Conservation (phyloP, 2,113 vertebrate genomes). For the Indri indri region DNA sequence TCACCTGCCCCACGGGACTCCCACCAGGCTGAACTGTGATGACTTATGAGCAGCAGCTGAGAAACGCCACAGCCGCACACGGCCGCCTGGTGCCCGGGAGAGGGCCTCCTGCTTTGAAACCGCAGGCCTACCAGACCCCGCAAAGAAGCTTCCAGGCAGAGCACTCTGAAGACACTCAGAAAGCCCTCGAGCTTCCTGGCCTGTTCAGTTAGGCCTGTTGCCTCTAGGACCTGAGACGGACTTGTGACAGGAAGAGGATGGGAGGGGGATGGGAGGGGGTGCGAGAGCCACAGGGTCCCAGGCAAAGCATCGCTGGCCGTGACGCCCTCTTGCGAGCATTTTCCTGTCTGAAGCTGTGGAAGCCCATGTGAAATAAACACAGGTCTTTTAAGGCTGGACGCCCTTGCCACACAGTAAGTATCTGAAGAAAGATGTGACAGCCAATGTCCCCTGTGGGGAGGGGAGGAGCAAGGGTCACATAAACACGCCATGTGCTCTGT, state of each 20-base stretch:
- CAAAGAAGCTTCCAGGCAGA: neutral
- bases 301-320: neutral
- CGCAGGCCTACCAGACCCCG: neutral
- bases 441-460: neutral
- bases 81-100: neutral
- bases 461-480: neutral
- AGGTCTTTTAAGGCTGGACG: neutral
- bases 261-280: neutral
- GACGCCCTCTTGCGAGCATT: neutral
- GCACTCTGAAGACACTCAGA: neutral
- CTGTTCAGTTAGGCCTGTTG: neutral
- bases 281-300: neutral
- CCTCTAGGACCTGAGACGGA: neutral
- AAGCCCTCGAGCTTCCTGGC: neutral
- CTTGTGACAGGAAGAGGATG: neutral
- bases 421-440: constrained; percentile 12
- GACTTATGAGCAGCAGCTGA: neutral
- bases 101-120: neutral
- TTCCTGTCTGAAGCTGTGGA: neutral
- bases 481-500: neutral
- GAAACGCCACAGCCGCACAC: neutral
- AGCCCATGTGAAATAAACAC: neutral
- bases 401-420: accelerated
- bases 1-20: neutral
- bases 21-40: neutral